phyloP scores from a whole-genome alignment of 2,797 vertebrate genomes.

The Catharus ustulatus region DNA sequence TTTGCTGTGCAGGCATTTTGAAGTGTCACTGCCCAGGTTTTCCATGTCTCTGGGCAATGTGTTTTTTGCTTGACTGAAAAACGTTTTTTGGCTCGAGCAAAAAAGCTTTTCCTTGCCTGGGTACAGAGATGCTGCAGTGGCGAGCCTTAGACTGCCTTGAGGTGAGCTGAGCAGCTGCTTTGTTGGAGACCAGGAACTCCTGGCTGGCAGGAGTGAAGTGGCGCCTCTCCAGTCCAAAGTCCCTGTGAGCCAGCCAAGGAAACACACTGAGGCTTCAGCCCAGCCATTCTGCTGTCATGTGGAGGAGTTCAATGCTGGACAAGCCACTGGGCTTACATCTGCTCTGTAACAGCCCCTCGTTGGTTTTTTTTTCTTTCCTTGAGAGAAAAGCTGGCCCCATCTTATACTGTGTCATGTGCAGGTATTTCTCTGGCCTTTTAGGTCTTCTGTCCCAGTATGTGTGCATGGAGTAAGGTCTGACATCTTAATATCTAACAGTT shows the following conservation, averaged over 20 bases:
- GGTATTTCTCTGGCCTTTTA: not conserved
- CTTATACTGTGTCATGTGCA: accelerated
- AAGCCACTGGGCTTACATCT: not conserved
- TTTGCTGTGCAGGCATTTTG: not conserved
- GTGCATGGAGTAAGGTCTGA: accelerated
- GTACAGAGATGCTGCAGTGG: no score
- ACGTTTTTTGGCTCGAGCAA: not conserved
- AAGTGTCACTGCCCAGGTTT: not conserved
- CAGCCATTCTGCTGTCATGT: no score
- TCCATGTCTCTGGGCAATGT: not conserved
- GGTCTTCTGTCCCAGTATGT: not conserved
- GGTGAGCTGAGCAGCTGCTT: not conserved
- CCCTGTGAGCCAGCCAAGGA: no score
- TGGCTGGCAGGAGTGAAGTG: accelerated
- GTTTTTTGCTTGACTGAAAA: not conserved
- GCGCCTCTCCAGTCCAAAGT: not conserved
- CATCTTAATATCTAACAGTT: not conserved
- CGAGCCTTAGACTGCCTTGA: not conserved
- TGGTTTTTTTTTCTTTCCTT: not conserved
- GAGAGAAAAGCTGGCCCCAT: not conserved
- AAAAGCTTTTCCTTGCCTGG: not conserved
- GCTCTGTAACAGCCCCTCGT: no score
- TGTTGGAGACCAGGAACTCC: accelerated
- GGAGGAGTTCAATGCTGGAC: not conserved
- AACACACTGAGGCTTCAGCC: not conserved